Percentiles rank a stretch among this genome's conserved stretches.
Conservation (phyloP, 1,140 invertebrate species). For the Papilio glaucus region DNA sequence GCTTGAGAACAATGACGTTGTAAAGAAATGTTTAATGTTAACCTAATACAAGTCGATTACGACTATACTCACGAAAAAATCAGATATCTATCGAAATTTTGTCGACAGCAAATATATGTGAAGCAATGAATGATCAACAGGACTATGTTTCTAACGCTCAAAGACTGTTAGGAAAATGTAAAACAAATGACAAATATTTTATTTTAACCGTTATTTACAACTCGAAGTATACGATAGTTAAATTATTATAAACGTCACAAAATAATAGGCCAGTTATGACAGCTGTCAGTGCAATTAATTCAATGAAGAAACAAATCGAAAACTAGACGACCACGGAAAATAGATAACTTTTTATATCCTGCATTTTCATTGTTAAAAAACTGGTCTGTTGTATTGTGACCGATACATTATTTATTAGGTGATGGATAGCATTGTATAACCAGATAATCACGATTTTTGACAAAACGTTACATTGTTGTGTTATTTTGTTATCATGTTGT, state of each 20-base stretch:
- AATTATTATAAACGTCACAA: constrained; percentile 18
- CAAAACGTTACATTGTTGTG: background rate
- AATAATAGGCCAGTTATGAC: background rate
- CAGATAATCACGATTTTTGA: constrained; percentile 11
- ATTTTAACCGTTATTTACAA: constrained; percentile 8
- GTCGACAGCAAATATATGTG: constrained; percentile 4
- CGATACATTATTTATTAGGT: background rate
- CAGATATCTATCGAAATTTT: background rate
- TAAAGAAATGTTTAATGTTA: too few relatives aligned
- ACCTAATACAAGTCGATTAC: too few relatives aligned
- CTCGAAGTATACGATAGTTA: constrained; percentile 5
- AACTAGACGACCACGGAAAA: too few relatives aligned
- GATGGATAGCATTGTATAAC: background rate
- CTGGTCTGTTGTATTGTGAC: background rate
- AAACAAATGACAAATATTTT: constrained; percentile 17
- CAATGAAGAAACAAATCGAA: background rate
- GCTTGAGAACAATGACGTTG: too few relatives aligned
- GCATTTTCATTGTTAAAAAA: background rate
- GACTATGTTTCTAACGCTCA: constrained; percentile 11
- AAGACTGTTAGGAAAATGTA: constrained; percentile 26
- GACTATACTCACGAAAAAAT: too few relatives aligned
- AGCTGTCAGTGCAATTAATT: constrained; percentile 2
- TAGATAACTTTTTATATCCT: too few relatives aligned
- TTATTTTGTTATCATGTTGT: constrained; percentile 13
- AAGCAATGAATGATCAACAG: background rate